Evolutionary conservation across 1,140 invertebrate species (phyloP).

Genomic region (Drosophila lacertosa): DNA sequence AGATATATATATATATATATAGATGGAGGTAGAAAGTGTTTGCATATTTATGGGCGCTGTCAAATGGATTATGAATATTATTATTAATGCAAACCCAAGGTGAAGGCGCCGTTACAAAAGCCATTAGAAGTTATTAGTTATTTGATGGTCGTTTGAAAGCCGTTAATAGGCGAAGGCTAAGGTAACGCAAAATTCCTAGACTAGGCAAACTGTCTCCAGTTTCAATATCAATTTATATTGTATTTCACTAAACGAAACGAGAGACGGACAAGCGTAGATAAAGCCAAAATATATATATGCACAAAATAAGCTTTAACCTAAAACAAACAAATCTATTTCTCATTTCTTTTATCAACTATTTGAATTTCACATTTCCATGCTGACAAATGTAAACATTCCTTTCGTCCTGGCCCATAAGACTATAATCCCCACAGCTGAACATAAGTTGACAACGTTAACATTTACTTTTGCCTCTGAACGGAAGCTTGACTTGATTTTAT

Average conservation of each 20-base stretch:
- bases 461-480: too few relatives aligned
- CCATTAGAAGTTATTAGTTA: slow-evolving; percentile 65
- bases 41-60: slow-evolving; percentile 46
- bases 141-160: slow-evolving; percentile 36
- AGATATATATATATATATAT: not conserved
- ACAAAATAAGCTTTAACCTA: too few relatives aligned
- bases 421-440: not conserved
- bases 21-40: slow-evolving; percentile 19
- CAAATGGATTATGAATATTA: slow-evolving; percentile 41
- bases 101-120: slow-evolving; percentile 41
- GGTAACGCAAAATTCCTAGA: slow-evolving; percentile 36
- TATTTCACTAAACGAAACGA: not conserved
- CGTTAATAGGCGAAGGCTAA: slow-evolving; percentile 50
- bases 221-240: slow-evolving; percentile 1
- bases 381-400: too few relatives aligned
- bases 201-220: slow-evolving; percentile 1
- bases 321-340: too few relatives aligned
- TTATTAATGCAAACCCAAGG: slow-evolving; percentile 30
- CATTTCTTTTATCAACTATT: too few relatives aligned
- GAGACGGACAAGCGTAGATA: not conserved
- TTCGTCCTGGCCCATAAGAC: not conserved
- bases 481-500: not conserved
- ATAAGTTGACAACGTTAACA: not conserved
- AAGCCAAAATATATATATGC: too few relatives aligned
- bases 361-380: too few relatives aligned